phyloP scores from a whole-genome alignment of 2,113 vertebrate species.

The Anguilla rostrata region DNA sequence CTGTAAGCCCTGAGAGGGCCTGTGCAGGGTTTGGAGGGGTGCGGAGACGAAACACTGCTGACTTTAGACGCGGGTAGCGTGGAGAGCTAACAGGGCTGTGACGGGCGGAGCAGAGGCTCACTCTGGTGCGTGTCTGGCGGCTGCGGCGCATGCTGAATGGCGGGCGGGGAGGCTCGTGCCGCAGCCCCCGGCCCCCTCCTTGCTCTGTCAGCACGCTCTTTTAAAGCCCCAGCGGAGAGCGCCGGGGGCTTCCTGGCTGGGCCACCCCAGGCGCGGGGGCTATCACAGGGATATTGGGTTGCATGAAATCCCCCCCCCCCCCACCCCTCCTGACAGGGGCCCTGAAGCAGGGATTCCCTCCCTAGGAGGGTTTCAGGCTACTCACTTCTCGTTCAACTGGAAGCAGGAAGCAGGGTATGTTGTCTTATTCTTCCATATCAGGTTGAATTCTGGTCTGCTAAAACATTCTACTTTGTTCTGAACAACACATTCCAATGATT shows the following conservation, averaged over 20 bases:
- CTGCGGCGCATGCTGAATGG: slow-evolving; percentile 6
- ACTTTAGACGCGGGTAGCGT: background rate
- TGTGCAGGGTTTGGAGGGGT: background rate
- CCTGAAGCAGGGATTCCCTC: slow-evolving; percentile 12
- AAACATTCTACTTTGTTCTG: background rate
- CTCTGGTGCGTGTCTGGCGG: background rate
- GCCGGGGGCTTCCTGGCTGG: background rate
- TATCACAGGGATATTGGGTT: slow-evolving; percentile 14
- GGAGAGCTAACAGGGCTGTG: background rate
- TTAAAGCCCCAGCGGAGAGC: slow-evolving; percentile 23
- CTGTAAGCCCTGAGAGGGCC: background rate
- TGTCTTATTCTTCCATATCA: slow-evolving; percentile 20
- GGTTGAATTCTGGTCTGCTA: background rate
- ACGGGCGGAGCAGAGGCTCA: slow-evolving; percentile 22
- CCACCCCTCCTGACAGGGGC: background rate
- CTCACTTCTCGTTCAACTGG: background rate
- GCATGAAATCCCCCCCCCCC: slow-evolving; percentile 10
- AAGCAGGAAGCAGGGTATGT: slow-evolving; percentile 6
- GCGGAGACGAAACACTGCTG: background rate
- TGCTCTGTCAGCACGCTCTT: background rate
- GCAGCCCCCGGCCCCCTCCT: background rate
- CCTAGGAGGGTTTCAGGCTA: slow-evolving; percentile 14
- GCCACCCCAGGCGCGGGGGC: slow-evolving; percentile 6
- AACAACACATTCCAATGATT: too few species aligned
- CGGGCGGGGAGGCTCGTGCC: slow-evolving; percentile 14